Conservation (phyloP, 1,140 invertebrate genomes). For the Glossosoma conforme region DNA sequence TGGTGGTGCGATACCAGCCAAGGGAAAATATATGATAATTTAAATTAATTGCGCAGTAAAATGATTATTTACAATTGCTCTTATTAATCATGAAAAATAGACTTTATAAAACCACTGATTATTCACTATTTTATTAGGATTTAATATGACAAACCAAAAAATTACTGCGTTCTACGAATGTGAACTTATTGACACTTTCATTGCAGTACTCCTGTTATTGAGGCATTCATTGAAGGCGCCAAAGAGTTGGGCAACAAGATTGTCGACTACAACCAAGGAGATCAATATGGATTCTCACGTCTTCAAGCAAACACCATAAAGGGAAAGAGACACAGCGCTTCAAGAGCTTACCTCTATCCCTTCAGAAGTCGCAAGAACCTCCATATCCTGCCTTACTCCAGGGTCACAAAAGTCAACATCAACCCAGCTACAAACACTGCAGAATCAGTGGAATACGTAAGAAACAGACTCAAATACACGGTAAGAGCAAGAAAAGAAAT, state of each 20-base stretch:
- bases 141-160: too few species aligned
- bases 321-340: conserved; percentile 51
- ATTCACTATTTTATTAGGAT: not conserved
- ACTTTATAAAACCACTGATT: not conserved
- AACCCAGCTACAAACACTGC: conserved; percentile 54
- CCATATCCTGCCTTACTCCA: conserved; percentile 52
- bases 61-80: too few species aligned
- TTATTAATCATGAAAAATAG: too few species aligned
- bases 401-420: conserved; percentile 61
- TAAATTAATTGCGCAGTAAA: too few species aligned
- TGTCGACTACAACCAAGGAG: conserved; percentile 59
- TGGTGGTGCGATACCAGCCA: too few species aligned
- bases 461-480: conserved; percentile 41
- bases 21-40: too few species aligned
- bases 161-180: too few species aligned
- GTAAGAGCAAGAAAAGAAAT: conserved; percentile 62
- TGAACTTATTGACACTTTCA: too few species aligned
- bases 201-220: conserved; percentile 48
- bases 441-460: conserved; percentile 58
- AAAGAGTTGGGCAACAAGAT: conserved; percentile 52
- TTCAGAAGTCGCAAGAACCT: conserved; percentile 60
- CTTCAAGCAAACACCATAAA: conserved; percentile 59
- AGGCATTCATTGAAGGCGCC: conserved; percentile 61
- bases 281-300: conserved; percentile 57
- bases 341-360: conserved; percentile 54